Conservation (phyloP, 2,888 invertebrate genomes). For the Tenthredo livida region DNA sequence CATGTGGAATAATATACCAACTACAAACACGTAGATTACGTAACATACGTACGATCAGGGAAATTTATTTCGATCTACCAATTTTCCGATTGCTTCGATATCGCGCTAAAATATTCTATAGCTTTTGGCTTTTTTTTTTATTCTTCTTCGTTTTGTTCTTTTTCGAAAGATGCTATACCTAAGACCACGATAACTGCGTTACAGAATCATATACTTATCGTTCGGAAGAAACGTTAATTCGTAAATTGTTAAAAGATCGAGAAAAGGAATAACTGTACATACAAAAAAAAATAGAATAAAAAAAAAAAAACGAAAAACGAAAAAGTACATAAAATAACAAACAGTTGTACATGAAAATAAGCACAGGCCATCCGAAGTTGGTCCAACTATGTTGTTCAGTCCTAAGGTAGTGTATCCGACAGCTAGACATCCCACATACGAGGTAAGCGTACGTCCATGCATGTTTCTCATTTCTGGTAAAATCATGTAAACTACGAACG, state of each 20-base stretch:
- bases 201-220: neutral
- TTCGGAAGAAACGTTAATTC: neutral
- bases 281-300: too few species aligned
- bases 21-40: neutral
- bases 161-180: neutral
- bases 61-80: neutral
- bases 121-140: neutral
- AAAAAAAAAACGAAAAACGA: neutral
- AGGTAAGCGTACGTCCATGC: conserved; percentile 72
- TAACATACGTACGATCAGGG: neutral
- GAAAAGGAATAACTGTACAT: neutral
- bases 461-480: conserved; percentile 73
- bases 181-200: neutral
- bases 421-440: conserved; percentile 69
- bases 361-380: neutral
- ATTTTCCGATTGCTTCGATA: neutral
- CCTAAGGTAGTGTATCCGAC: conserved; percentile 67
- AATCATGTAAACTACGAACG: conserved; percentile 71
- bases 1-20: conserved; percentile 3
- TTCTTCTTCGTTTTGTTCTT: neutral
- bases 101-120: neutral
- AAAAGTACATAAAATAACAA: neutral
- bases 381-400: neutral
- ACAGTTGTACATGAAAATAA: neutral
- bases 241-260: neutral